Evolutionary conservation across 2,888 invertebrate genomes (phyloP).

Genomic region (Melanostoma mellinum): DNA sequence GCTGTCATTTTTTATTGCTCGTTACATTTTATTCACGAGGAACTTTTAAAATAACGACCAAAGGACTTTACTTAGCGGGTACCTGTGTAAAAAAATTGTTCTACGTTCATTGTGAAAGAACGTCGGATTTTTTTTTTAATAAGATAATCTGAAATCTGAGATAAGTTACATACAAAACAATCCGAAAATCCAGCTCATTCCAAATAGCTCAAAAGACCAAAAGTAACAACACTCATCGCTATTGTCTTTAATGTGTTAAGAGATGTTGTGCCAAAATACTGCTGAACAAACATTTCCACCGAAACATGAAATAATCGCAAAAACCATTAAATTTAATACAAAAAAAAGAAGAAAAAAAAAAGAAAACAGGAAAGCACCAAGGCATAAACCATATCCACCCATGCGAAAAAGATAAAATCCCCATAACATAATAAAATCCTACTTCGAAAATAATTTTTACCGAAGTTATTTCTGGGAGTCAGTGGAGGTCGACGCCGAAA

Average conservation of each 20-base stretch:
- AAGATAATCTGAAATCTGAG: too few relatives aligned
- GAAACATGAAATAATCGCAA: neutral
- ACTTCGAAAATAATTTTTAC: slow-evolving; percentile 41
- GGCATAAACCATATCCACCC: slow-evolving; percentile 47
- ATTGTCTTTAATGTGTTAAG: neutral
- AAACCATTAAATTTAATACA: neutral
- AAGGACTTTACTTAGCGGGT: too few relatives aligned
- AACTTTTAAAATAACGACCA: too few relatives aligned
- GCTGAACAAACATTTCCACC: neutral
- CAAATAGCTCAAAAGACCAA: too few relatives aligned
- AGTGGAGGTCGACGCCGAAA: too few relatives aligned
- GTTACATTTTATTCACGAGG: neutral
- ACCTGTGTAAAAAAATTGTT: too few relatives aligned
- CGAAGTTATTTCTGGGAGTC: neutral
- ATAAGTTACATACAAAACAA: too few relatives aligned
- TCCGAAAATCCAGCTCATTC: too few relatives aligned
- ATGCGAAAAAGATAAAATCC: slow-evolving; percentile 49
- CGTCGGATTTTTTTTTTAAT: too few relatives aligned
- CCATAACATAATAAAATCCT: slow-evolving; percentile 30
- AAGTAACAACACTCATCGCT: too few relatives aligned
- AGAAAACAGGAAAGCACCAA: neutral
- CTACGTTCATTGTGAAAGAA: too few relatives aligned
- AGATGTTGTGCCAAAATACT: neutral
- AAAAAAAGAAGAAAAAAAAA: neutral
- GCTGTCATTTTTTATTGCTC: neutral